Evolutionary conservation across 2,113 vertebrate species (phyloP).

Genomic region (Dipodomys ordii): DNA sequence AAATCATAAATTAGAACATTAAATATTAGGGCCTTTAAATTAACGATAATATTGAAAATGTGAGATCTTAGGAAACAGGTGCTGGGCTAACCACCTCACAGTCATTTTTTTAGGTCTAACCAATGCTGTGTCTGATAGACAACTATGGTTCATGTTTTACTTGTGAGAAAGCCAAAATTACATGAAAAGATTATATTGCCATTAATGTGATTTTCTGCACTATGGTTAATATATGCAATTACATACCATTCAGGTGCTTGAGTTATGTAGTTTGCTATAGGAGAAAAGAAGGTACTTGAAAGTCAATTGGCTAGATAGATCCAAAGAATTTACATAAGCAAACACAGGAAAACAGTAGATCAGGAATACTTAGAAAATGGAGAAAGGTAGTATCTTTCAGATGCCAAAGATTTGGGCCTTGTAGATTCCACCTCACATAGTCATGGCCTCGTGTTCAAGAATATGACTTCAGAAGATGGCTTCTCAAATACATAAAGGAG

Average conservation of each 20-base stretch:
- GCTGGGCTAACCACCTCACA: not conserved
- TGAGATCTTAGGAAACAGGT: not conserved
- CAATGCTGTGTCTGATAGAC: not conserved
- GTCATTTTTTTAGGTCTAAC: not conserved
- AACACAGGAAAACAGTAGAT: not conserved
- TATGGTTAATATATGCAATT: not conserved
- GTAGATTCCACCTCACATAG: not conserved
- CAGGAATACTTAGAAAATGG: not conserved
- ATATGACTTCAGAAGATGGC: not conserved
- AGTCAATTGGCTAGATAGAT: not conserved
- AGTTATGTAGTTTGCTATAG: not conserved
- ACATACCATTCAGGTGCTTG: not conserved
- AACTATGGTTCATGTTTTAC: not conserved
- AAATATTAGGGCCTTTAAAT: slow-evolving; percentile 1
- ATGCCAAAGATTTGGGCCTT: not conserved
- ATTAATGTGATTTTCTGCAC: not conserved
- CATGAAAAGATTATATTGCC: not conserved
- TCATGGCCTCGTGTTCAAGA: not conserved
- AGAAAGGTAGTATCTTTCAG: not conserved
- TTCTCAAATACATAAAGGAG: not conserved
- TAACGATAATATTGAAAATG: not conserved
- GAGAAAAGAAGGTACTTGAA: not conserved
- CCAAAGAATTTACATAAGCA: not conserved
- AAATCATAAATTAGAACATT: not conserved
- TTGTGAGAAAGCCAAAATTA: not conserved